phyloP scores from a whole-genome alignment of 2,113 vertebrate species.

The Phocoena phocoena region DNA sequence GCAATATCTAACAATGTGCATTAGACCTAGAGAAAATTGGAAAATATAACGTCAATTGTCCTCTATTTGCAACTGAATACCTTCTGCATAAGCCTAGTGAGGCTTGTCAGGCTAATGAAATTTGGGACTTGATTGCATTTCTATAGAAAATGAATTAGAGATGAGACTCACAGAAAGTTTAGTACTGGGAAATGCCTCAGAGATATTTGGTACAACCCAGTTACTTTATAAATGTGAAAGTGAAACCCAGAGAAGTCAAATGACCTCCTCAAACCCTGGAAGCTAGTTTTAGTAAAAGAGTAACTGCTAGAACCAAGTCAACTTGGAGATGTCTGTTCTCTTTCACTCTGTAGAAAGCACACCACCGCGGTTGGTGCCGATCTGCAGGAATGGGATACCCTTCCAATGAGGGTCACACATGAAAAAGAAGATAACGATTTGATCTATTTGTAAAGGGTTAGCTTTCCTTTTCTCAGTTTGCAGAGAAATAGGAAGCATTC shows the following conservation, averaged over 20 bases:
- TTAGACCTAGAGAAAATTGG: not conserved
- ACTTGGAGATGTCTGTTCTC: not conserved
- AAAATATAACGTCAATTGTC: conserved; percentile 6
- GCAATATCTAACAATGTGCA: not conserved
- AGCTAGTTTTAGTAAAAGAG: not conserved
- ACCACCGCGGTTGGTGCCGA: not conserved
- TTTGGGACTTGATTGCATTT: conserved; percentile 36
- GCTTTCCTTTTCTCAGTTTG: not conserved
- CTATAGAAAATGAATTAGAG: conserved; percentile 43
- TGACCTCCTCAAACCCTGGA: not conserved
- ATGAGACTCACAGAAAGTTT: not conserved
- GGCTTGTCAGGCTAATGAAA: conserved; percentile 54
- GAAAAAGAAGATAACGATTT: not conserved
- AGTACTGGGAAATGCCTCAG: not conserved
- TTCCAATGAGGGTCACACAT: not conserved
- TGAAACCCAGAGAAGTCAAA: not conserved
- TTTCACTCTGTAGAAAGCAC: not conserved
- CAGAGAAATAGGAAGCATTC: not conserved
- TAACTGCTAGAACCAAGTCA: not conserved
- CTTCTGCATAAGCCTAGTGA: conserved; percentile 10
- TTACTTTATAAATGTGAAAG: not conserved
- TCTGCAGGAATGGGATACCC: not conserved
- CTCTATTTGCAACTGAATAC: not conserved
- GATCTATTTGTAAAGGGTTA: not conserved
- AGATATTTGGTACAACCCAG: not conserved